phyloP scores from a whole-genome alignment of 2,888 invertebrate genomes.

The Carabus problematicus region DNA sequence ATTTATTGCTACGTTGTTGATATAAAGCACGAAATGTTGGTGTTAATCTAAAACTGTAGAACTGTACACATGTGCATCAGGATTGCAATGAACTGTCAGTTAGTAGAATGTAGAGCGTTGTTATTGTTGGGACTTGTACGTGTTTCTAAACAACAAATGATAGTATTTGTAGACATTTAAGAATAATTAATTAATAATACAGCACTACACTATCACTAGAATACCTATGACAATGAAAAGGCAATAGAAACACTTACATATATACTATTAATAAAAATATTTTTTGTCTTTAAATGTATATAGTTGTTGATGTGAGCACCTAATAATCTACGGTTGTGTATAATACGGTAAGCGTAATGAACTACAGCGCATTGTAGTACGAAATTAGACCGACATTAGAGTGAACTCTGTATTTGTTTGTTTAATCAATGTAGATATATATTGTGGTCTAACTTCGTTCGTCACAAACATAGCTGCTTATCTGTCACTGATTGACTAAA shows the following conservation, averaged over 20 bases:
- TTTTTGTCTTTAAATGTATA: slow-evolving; percentile 33
- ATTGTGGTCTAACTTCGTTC: slow-evolving; percentile 4
- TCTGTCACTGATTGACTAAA: slow-evolving; percentile 28
- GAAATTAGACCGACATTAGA: slow-evolving; percentile 12
- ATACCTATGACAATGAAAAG: slow-evolving; percentile 29
- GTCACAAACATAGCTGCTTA: slow-evolving; percentile 28
- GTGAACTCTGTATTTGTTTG: neutral
- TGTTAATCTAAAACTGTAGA: slow-evolving; percentile 5
- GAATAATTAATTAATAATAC: neutral
- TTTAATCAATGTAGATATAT: slow-evolving; percentile 10
- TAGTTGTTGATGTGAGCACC: slow-evolving; percentile 28
- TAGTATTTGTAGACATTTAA: slow-evolving; percentile 9
- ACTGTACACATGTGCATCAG: neutral
- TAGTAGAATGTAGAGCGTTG: neutral
- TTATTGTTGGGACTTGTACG: slow-evolving; percentile 26
- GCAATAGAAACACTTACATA: slow-evolving; percentile 39
- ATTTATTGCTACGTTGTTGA: slow-evolving; percentile 25
- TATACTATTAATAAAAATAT: slow-evolving; percentile 39
- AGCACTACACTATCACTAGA: slow-evolving; percentile 22
- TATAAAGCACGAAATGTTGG: slow-evolving; percentile 32
- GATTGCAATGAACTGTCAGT: neutral
- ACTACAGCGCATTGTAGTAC: slow-evolving; percentile 26
- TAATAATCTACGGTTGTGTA: slow-evolving; percentile 28
- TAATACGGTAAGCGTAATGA: slow-evolving; percentile 34
- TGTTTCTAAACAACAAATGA: slow-evolving; percentile 14